phyloP scores from a whole-genome alignment of 2,888 invertebrate genomes.

The Adela reaumurella region DNA sequence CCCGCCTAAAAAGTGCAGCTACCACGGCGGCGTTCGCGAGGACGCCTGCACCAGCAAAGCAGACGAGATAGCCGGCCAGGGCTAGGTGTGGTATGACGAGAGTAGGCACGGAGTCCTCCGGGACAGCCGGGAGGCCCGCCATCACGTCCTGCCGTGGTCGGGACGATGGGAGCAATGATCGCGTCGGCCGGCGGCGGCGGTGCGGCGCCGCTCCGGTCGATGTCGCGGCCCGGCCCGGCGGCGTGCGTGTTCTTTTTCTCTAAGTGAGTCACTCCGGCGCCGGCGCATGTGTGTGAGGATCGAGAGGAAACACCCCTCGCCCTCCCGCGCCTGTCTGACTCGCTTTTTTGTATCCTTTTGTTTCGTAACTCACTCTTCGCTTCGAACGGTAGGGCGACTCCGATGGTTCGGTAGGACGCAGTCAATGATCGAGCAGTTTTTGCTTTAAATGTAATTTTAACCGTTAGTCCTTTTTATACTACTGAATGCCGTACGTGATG shows the following conservation, averaged over 20 bases:
- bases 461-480: too few species aligned
- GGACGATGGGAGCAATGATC: slow-evolving; percentile 52
- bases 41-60: slow-evolving; percentile 41
- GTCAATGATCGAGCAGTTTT: too few species aligned
- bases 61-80: slow-evolving; percentile 29
- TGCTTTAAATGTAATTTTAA: too few species aligned
- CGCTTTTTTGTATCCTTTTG: too few species aligned
- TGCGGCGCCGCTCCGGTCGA: slow-evolving; percentile 20
- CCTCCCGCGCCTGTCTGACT: not conserved
- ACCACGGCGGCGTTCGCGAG: slow-evolving; percentile 40
- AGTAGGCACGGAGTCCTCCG: slow-evolving; percentile 17
- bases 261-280: slow-evolving; percentile 3
- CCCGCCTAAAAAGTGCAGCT: slow-evolving; percentile 38
- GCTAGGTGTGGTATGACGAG: slow-evolving; percentile 31
- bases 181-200: slow-evolving; percentile 21
- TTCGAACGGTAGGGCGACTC: too few species aligned
- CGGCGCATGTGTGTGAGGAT: not conserved
- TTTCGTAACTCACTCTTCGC: too few species aligned
- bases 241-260: slow-evolving; percentile 2
- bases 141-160: slow-evolving; percentile 34
- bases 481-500: too few species aligned
- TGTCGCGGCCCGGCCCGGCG: not conserved
- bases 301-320: not conserved
- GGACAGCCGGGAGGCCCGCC: slow-evolving; percentile 17
- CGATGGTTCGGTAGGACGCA: too few species aligned